Evolutionary conservation across 1,140 invertebrate genomes (phyloP).

Genomic region (Ectropis grisescens): DNA sequence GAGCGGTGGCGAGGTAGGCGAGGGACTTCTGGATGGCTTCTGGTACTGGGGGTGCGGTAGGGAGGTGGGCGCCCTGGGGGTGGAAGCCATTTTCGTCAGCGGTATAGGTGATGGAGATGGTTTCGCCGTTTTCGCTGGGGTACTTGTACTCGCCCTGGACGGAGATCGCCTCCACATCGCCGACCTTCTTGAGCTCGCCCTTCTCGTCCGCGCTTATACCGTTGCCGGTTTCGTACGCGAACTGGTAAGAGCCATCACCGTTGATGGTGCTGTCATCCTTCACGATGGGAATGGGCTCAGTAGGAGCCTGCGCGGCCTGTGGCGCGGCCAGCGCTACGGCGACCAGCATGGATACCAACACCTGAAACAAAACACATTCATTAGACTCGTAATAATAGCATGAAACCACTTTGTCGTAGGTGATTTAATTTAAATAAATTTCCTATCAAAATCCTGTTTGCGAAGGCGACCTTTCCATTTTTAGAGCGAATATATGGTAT

Average conservation of each 20-base stretch:
- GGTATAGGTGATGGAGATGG: slow-evolving; percentile 76
- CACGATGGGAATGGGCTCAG: slow-evolving; percentile 51
- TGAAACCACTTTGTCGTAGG: not conserved
- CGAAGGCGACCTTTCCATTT: too few relatives aligned
- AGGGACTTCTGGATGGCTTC: slow-evolving; percentile 63
- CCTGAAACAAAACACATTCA: slow-evolving; percentile 25
- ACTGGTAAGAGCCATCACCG: slow-evolving; percentile 58
- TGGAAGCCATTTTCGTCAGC: slow-evolving; percentile 84
- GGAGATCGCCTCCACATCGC: slow-evolving; percentile 69
- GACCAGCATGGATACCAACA: slow-evolving; percentile 37
- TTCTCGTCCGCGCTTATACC: slow-evolving; percentile 80
- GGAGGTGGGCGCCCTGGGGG: slow-evolving; percentile 73
- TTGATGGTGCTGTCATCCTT: slow-evolving; percentile 58
- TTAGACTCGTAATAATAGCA: not conserved
- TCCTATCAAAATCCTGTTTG: too few relatives aligned
- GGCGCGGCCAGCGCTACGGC: slow-evolving; percentile 42
- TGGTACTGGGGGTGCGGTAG: slow-evolving; percentile 75
- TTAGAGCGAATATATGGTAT: too few relatives aligned
- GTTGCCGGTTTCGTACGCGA: slow-evolving; percentile 74
- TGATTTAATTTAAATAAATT: too few relatives aligned
- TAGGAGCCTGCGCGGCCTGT: slow-evolving; percentile 19
- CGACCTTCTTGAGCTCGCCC: slow-evolving; percentile 75
- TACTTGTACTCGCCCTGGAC: slow-evolving; percentile 77
- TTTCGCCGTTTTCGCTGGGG: slow-evolving; percentile 74
- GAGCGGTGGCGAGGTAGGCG: slow-evolving; percentile 62